Conservation (phyloP, 2,797 vertebrate genomes). For the Halcyon leucocephala region DNA sequence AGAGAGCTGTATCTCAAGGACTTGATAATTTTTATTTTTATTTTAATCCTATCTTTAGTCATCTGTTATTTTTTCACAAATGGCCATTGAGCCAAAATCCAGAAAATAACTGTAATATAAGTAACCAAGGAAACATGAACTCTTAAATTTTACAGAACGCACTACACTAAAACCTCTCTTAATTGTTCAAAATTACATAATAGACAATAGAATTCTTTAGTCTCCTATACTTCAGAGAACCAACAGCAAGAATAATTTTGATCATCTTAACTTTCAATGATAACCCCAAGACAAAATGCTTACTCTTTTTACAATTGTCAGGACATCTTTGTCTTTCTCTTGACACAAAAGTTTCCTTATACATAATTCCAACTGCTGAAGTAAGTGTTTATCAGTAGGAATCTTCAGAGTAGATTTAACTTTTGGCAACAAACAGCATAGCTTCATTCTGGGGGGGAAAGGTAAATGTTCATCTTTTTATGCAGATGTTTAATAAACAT, state of each 20-base stretch:
- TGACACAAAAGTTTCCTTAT: constrained; percentile 92
- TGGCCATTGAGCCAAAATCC: not conserved
- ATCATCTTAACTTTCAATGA: not conserved
- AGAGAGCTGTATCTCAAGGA: not conserved
- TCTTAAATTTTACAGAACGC: not conserved
- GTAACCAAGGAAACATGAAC: constrained; percentile 15
- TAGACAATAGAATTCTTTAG: not conserved
- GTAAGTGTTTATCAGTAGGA: constrained; percentile 90
- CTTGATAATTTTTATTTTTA: not conserved
- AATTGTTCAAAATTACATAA: not conserved
- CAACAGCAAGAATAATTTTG: not conserved
- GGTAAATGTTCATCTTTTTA: not conserved
- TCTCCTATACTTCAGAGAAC: not conserved
- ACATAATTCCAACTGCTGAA: constrained; percentile 92
- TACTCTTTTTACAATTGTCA: constrained; percentile 89
- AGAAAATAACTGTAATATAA: not conserved
- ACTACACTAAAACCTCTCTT: not conserved
- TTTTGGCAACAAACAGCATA: constrained; percentile 91
- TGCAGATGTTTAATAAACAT: not conserved
- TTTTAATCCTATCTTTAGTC: not conserved
- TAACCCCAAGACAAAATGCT: constrained; percentile 28
- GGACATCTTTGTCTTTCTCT: constrained; percentile 94
- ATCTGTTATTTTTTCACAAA: not conserved
- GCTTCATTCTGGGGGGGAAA: constrained; percentile 83
- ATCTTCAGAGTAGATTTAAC: constrained; percentile 90